These are phyloP conservation scores for Gibbula magus DNA, from an alignment of 2,888 invertebrate species.

Conservation along the genomic window DNA sequence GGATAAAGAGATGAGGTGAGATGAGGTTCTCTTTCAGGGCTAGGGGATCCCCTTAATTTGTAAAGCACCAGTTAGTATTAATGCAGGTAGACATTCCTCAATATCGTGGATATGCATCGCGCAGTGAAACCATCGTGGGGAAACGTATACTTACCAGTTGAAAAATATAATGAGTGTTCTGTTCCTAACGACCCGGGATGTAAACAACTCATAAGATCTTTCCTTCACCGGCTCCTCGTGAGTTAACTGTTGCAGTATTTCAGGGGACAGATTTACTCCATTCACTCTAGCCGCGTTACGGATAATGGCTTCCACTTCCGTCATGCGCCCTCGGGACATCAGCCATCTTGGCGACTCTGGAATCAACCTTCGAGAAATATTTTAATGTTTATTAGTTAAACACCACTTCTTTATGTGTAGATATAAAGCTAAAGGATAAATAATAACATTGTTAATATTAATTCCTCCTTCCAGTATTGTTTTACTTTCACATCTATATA, in stretches of 20 bases:
- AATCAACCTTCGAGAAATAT: conserved; percentile 80
- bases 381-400: too few species aligned
- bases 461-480: too few species aligned
- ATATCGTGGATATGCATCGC: too few species aligned
- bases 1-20: too few species aligned
- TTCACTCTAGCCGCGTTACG: conserved; percentile 45
- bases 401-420: too few species aligned
- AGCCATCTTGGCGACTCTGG: conserved; percentile 95
- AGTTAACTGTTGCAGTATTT: conserved; percentile 40
- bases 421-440: too few species aligned
- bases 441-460: too few species aligned
- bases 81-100: too few species aligned
- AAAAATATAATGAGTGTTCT: conserved; percentile 35
- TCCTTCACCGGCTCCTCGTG: conserved; percentile 36
- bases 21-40: too few species aligned
- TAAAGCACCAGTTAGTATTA: too few species aligned
- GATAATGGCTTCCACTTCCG: conserved; percentile 86
- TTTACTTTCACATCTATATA: too few species aligned
- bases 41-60: too few species aligned
- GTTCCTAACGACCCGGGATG: conserved; percentile 22
- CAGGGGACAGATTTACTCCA: conserved; percentile 39
- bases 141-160: conserved; percentile 43
- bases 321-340: conserved; percentile 86
- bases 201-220: conserved; percentile 40
- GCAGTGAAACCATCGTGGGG: background rate